Evolutionary conservation across 2,113 vertebrate genomes (phyloP), one percentile per base, ranked within the genome.

Genomic region (Corvus moneduloides): DNA sequence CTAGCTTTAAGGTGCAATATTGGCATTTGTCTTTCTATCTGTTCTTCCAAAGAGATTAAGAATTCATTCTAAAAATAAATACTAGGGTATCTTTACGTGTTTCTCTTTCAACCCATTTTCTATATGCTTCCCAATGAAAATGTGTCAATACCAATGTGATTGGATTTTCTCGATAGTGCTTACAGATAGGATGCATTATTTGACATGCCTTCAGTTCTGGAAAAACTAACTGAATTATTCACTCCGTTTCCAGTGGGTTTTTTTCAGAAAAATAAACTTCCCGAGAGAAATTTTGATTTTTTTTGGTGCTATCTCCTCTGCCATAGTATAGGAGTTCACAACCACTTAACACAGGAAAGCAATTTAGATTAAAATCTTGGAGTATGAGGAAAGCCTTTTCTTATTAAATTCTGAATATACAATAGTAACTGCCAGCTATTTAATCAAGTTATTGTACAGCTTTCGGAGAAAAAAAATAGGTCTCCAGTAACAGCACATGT

Each of bases 301-400:
- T 24, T 54, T n/a, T 46, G 12, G 9, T 73, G n/a, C 71, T 93
- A 85, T 98, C 96, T 88, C 87, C 80, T 90, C 91, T 96, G 92
- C 89, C 93, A 90, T 23, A 94, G 56, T 27, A 74, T 21, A 93
- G 71, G 81, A 94, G 84, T 94, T 96, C 91, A 80, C 92, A 97
- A 95, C 96, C 95, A 93, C 55, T 27, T 51, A 96, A 96, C 59
- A 95, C 75, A 97, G 86, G 68, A 97, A 98, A 97, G 91, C 95
- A 98, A 97, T 98, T 97, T 97, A 98, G 97, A 98, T 98, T 97
- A 98, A 94, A 93, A 95, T 96, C 97, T 96, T 90, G 68, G 77
- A 68, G 66, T 96, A 94, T 86, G 66, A 97, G 90, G 78, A 90
- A 95, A 97, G 78, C 62, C 63, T 97, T 96, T 94, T 93, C 78